Conservation (phyloP, 2,888 invertebrate genomes). For the Andricus quercusramuli region DNA sequence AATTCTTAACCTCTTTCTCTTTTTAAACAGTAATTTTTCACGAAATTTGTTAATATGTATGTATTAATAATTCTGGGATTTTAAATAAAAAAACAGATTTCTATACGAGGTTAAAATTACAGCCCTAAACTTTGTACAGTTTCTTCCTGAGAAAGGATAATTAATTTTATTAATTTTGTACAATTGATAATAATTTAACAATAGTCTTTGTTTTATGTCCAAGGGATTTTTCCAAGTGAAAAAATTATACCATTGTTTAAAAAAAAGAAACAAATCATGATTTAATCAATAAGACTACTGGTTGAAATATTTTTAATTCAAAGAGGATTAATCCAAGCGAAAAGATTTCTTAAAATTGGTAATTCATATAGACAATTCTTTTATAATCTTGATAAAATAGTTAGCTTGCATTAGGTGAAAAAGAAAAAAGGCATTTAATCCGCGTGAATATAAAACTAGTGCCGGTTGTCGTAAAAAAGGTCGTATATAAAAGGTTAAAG, state of each 20-base stretch:
- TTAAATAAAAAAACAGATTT: background rate
- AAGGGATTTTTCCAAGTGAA: background rate
- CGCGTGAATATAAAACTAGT: background rate
- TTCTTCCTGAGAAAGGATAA: background rate
- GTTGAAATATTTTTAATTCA: too few relatives aligned
- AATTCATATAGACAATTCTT: too few relatives aligned
- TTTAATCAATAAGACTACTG: too few relatives aligned
- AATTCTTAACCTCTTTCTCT: background rate
- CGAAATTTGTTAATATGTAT: background rate
- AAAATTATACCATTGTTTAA: background rate
- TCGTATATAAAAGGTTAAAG: constrained; percentile 33
- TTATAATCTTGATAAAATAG: too few relatives aligned
- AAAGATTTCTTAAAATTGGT: too few relatives aligned
- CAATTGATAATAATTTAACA: constrained; percentile 25
- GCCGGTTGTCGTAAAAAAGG: constrained; percentile 7
- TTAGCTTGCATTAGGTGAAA: too few relatives aligned
- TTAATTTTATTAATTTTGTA: constrained; percentile 13
- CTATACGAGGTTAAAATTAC: background rate
- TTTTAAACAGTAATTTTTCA: background rate
- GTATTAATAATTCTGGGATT: background rate
- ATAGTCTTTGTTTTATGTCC: background rate
- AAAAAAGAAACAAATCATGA: background rate
- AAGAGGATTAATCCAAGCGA: too few relatives aligned
- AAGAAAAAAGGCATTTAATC: background rate
- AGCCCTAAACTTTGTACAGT: constrained; percentile 34